Conservation (phyloP, 1,140 invertebrate genomes). For the Trissolcus basalis region DNA sequence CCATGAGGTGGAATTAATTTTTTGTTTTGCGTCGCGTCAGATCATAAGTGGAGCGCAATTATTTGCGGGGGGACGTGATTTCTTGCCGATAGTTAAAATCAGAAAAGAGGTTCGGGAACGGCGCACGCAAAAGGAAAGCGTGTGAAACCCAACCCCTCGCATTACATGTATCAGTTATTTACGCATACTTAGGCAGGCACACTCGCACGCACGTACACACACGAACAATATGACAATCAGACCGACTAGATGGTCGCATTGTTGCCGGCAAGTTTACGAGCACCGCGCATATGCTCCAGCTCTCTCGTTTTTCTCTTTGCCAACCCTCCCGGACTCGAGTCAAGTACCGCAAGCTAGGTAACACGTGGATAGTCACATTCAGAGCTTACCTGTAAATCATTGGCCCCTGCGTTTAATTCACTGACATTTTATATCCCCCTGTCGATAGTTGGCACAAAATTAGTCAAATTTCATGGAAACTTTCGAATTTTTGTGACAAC, state of each 20-base stretch:
- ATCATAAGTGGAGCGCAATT: slow-evolving; percentile 18
- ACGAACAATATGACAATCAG: slow-evolving; percentile 29
- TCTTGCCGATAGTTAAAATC: slow-evolving; percentile 26
- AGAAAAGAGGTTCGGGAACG: slow-evolving; percentile 19
- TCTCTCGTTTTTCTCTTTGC: slow-evolving; percentile 19
- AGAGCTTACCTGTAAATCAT: slow-evolving; percentile 44
- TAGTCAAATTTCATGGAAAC: slow-evolving; percentile 35
- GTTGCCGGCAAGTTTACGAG: slow-evolving; percentile 42
- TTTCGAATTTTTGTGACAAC: slow-evolving; percentile 13
- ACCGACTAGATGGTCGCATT: slow-evolving; percentile 38
- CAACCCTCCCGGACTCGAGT: slow-evolving; percentile 17
- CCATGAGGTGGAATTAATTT: slow-evolving; percentile 11
- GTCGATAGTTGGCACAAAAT: slow-evolving; percentile 6
- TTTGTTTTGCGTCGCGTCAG: slow-evolving; percentile 11
- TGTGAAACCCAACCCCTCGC: slow-evolving; percentile 38
- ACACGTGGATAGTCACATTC: slow-evolving; percentile 46
- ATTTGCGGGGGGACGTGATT: slow-evolving; percentile 8
- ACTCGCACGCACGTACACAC: too few relatives aligned
- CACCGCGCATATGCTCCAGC: slow-evolving; percentile 27
- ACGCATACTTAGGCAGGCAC: slow-evolving; percentile 30
- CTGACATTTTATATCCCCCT: slow-evolving; percentile 2
- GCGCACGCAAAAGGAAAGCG: slow-evolving; percentile 11
- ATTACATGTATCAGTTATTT: slow-evolving; percentile 45
- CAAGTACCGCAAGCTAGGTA: slow-evolving; percentile 32
- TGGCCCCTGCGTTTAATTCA: slow-evolving; percentile 25